Evolutionary conservation across 2,113 vertebrate genomes (phyloP).

Genomic region (pig (Sus scrofa)): DNA sequence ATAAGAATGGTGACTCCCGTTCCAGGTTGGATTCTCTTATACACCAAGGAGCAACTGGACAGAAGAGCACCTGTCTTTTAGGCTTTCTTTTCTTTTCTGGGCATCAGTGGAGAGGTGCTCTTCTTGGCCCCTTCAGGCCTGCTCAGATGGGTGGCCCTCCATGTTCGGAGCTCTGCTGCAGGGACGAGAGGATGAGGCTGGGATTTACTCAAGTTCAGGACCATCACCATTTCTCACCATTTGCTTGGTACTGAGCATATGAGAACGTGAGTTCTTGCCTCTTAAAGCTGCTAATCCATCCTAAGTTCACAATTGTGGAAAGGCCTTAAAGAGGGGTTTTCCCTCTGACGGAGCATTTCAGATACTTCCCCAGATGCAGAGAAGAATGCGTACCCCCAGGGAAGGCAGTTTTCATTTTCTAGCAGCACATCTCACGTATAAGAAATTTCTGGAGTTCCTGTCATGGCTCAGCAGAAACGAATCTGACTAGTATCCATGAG

Average conservation of each 20-base stretch:
- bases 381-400: neutral
- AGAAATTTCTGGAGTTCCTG: neutral
- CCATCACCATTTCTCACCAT: neutral
- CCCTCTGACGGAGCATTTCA: neutral
- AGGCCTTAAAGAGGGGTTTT: neutral
- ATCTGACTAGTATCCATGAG: too few species aligned
- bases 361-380: neutral
- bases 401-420: conserved; percentile 29
- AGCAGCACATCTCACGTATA: neutral
- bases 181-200: neutral
- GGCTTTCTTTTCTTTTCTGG: neutral
- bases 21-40: conserved; percentile 10
- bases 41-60: neutral
- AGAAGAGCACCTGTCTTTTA: neutral
- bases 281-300: neutral
- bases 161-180: neutral
- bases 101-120: neutral
- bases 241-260: neutral
- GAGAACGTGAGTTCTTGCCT: neutral
- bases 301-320: neutral
- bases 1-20: neutral
- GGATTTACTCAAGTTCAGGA: neutral
- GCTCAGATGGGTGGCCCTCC: neutral
- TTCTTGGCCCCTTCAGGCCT: neutral
- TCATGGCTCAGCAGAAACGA: too few species aligned